These are phyloP conservation scores for Clistopyga incitator DNA, from an alignment of 2,888 invertebrate species.

Conservation along the genomic window DNA sequence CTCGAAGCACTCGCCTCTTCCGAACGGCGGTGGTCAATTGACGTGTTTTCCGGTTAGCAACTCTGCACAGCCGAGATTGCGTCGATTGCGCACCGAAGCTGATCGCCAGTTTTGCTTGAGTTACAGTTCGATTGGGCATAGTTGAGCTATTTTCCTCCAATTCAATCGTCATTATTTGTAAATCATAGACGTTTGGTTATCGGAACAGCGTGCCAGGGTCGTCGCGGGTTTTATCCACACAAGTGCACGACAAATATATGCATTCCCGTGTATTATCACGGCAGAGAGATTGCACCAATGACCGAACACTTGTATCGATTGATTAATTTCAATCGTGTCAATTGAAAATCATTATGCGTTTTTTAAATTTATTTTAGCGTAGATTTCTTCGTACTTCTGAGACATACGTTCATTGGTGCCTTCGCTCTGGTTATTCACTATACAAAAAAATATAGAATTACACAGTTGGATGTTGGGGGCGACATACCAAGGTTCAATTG, in stretches of 20 bases:
- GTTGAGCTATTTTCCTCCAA: slow-evolving; percentile 7
- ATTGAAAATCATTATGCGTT: background rate
- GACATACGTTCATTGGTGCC: background rate
- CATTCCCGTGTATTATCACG: slow-evolving; percentile 39
- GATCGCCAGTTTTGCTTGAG: slow-evolving; percentile 2
- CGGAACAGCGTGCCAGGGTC: slow-evolving; percentile 49
- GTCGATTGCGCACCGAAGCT: background rate
- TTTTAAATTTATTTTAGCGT: background rate
- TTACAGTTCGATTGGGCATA: slow-evolving; percentile 5
- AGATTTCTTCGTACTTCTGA: background rate
- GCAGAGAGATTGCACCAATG: background rate
- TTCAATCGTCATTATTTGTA: background rate
- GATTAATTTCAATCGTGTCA: background rate
- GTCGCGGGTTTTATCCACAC: slow-evolving; percentile 39
- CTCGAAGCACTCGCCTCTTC: background rate
- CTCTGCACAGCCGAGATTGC: background rate
- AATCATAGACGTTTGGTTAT: slow-evolving; percentile 8
- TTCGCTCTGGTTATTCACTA: slow-evolving; percentile 8
- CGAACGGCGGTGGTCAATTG: slow-evolving; percentile 34
- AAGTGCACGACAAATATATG: slow-evolving; percentile 56
- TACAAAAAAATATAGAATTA: slow-evolving; percentile 7
- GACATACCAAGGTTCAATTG: slow-evolving; percentile 57
- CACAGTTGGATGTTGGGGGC: slow-evolving; percentile 41
- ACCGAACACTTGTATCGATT: background rate
- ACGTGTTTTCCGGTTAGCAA: slow-evolving; percentile 48